Evolutionary conservation across 2,888 invertebrate species (phyloP), one percentile per base, ranked within the genome.

Genomic region (Azorinus chamasolen): DNA sequence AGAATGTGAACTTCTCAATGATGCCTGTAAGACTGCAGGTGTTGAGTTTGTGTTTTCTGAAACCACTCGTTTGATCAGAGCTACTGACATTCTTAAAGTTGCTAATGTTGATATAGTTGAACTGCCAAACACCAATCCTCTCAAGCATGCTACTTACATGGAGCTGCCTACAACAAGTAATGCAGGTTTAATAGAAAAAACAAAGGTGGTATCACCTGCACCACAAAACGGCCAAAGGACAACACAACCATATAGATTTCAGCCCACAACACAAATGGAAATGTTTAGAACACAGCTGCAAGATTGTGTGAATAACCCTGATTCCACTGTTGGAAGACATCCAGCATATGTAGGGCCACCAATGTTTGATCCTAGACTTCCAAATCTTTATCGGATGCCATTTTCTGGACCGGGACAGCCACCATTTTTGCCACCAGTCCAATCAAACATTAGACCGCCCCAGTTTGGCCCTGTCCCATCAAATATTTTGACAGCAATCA

Each of bases 101-200:
- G 85, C 84, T 27, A 82, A 86, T 20, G 85, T 89, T 41, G 81
- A 84, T 61, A 80, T 91, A 16, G 80, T 86, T 50, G 89, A 91
- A 61, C 81, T 92, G 58, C 92, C 92, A 6, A 79, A 87, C 48
- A 86, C 88, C 32, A 88, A 91, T 54, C 92, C 92, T 18, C 84
- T 92, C 51, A 87, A 87, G 57, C 89, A 91, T 85, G 92, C 92
- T 10, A 85, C 88, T 25, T 91, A 91, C 68, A 74, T 90, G 62
- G 89, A 90, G 69, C 75, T 86, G 4, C 79, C 85, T 3, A 78
- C 81, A n/a, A 81, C 27, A 10, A 70, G 20, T 45, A 59, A 45
- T 45, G 20, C 16, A 25, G 32, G 27, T 32, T 32, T 54, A 14
- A 27, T 27, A 22, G 20, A n/a, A 16, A 55, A 61, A 1, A 24